These are phyloP conservation scores for Bovichtus diacanthus DNA, from an alignment of 2,797 vertebrate genomes.

Conservation along the genomic window DNA sequence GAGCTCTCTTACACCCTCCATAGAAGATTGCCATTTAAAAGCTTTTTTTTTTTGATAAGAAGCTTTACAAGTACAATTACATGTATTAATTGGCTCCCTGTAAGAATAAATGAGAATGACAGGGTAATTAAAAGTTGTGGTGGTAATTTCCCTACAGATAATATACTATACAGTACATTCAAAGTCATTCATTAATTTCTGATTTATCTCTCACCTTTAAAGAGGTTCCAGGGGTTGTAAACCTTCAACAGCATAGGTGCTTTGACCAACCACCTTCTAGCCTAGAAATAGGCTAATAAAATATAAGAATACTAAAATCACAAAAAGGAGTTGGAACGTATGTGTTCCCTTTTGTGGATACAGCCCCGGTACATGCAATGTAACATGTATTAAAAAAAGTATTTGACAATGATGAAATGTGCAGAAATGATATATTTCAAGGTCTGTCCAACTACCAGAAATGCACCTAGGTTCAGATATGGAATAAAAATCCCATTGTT, in stretches of 20 bases:
- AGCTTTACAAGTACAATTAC: conserved; percentile 77
- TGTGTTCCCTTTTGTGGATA: not conserved
- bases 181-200: conserved; percentile 46
- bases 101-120: conserved; percentile 72
- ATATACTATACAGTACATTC: conserved; percentile 44
- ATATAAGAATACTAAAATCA: not conserved
- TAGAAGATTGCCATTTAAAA: conserved; percentile 52
- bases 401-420: not conserved
- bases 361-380: not conserved
- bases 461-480: conserved; percentile 4
- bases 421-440: conserved; percentile 1
- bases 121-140: conserved; percentile 67
- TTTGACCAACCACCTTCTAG: not conserved
- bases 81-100: conserved; percentile 77
- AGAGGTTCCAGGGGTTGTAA: conserved; percentile 33
- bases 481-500: conserved; percentile 12
- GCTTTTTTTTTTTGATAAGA: conserved; percentile 72
- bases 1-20: conserved; percentile 54
- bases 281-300: not conserved
- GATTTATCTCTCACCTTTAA: conserved; percentile 46
- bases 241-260: conserved; percentile 8
- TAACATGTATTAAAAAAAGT: not conserved
- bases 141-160: conserved; percentile 72
- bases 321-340: not conserved
- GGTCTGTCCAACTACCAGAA: not conserved